A percentile compares a stretch with the other conserved stretches of the same genome.
phyloP scores from a whole-genome alignment of 2,113 vertebrate species.

The Crotalus viridis region DNA sequence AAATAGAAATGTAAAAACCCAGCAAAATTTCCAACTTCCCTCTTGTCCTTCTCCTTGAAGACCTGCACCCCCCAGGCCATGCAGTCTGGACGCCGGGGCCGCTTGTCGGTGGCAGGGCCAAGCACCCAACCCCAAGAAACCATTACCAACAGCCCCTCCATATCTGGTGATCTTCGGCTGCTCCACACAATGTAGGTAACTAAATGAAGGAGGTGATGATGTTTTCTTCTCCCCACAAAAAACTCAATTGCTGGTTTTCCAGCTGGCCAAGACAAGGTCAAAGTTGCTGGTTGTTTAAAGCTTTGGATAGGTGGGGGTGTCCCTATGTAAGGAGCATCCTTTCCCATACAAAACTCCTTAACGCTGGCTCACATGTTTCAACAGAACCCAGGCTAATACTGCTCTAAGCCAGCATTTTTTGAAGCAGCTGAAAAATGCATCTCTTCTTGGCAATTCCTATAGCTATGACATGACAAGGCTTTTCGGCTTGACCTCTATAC shows the following conservation, averaged over 20 bases:
- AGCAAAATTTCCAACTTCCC: neutral
- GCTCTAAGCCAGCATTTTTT: neutral
- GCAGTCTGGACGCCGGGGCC: constrained; percentile 11
- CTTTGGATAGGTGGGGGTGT: neutral
- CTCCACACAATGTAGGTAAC: constrained; percentile 23
- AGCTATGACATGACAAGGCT: neutral
- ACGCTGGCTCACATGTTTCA: neutral
- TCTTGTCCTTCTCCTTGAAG: neutral
- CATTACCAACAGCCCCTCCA: neutral
- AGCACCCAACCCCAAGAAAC: neutral
- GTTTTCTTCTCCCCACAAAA: neutral
- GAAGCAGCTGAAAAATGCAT: neutral
- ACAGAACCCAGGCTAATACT: neutral
- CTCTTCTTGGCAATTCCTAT: neutral
- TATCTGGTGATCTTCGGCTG: constrained; percentile 27
- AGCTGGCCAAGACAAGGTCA: neutral
- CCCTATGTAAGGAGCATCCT: neutral
- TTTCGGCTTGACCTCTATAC: neutral
- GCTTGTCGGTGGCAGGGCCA: neutral
- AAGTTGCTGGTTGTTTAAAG: neutral
- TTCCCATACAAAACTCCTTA: neutral
- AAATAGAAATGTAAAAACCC: neutral
- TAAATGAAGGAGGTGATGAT: neutral
- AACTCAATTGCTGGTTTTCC: too few species aligned
- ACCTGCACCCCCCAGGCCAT: constrained; percentile 3